These are phyloP conservation scores for Myotis daubentonii DNA, from an alignment of 2,797 vertebrate genomes.

Conservation along the genomic window DNA sequence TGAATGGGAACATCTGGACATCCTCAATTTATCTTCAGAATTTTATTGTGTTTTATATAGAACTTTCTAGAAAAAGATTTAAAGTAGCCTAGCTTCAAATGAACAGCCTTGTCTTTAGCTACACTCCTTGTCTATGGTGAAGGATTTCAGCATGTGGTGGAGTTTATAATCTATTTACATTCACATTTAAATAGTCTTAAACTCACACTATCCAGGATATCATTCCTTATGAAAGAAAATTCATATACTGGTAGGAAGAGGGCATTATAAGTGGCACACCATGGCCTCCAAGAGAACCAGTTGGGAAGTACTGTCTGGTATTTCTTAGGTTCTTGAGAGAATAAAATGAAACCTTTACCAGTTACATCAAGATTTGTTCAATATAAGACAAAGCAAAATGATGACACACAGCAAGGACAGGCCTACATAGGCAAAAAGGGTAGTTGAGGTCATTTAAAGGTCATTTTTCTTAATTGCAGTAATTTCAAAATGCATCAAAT, in stretches of 20 bases:
- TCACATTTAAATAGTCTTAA: conserved; percentile 17
- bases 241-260: not conserved
- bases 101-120: not conserved
- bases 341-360: conserved; percentile 34
- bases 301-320: not conserved
- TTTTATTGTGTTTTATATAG: conserved; percentile 4
- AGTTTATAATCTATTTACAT: not conserved
- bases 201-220: not conserved
- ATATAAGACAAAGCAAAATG: conserved; percentile 27
- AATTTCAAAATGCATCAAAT: conserved; percentile 8
- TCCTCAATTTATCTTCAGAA: not conserved
- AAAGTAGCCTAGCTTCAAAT: not conserved
- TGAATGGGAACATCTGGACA: not conserved
- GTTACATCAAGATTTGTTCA: conserved; percentile 34
- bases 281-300: not conserved
- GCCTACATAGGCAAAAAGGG: not conserved
- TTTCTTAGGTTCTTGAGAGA: conserved; percentile 27
- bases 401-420: not conserved
- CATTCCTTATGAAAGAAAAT: not conserved
- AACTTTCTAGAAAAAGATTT: not conserved
- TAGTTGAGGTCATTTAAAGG: conserved; percentile 14
- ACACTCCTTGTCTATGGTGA: not conserved
- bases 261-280: not conserved
- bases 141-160: not conserved
- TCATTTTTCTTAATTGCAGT: not conserved